phyloP scores from a whole-genome alignment of 2,113 vertebrate species.

The Orthochromis malagaraziensis region DNA sequence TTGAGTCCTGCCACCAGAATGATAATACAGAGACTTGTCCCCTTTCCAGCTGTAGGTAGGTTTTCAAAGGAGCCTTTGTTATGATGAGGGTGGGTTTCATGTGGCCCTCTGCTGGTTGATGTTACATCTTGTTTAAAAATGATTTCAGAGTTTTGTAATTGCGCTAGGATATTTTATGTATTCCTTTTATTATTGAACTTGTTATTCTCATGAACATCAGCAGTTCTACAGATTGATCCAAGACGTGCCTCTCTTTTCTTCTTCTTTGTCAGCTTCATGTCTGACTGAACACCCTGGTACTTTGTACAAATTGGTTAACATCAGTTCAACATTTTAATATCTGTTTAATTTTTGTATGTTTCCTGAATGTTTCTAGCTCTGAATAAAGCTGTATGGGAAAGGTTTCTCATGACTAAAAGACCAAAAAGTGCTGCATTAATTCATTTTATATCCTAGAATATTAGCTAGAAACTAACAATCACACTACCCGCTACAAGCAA shows the following conservation, averaged over 20 bases:
- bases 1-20: conserved; percentile 88
- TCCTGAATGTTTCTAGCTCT: not conserved
- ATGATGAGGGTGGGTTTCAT: not conserved
- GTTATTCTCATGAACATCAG: not conserved
- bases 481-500: not conserved
- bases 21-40: conserved; percentile 93
- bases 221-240: not conserved
- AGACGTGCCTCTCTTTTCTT: not conserved
- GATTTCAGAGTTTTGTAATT: not conserved
- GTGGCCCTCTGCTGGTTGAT: not conserved
- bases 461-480: not conserved
- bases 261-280: not conserved
- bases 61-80: not conserved
- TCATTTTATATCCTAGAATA: not conserved
- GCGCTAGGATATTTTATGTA: not conserved
- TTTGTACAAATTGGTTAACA: not conserved
- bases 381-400: not conserved
- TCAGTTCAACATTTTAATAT: not conserved
- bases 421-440: not conserved
- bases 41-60: conserved; percentile 96
- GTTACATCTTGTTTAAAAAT: not conserved
- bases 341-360: not conserved
- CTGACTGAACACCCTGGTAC: not conserved
- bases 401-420: not conserved
- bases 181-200: not conserved